Evolutionary conservation across 2,113 vertebrate genomes (phyloP), one percentile per base, ranked within the genome.

Genomic region (Microcebus griseorufus): DNA sequence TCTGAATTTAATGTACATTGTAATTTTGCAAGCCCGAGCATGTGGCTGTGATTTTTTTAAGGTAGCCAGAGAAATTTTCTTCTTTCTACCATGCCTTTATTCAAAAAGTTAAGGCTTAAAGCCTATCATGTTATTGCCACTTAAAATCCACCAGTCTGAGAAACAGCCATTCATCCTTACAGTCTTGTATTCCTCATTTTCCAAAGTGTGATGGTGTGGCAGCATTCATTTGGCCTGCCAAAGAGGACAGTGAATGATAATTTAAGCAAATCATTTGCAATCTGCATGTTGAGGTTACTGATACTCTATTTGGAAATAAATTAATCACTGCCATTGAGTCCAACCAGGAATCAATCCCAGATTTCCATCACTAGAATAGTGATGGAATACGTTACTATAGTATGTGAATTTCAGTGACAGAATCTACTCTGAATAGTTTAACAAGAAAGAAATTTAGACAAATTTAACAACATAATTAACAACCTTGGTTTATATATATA

Each of bases 231-330:
- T 64, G 22, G 6, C 51, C 25, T 29, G 16, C 12, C 14, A 29
- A 65, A 23, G 7, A 48, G 58, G 4, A 37, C 34, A 14, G 45
- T 27, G 10, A 78, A 18, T 67, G 4, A 62, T 64, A 67, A 84
- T 67, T 79, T 86, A 51, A 70, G 42, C 23, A 91, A 51, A 53
- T 88, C 10, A 16, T 32, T 75, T 78, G 25, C n/a, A 75, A 9
- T 94, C 90, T 75, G 7, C 45, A 53, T 60, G 14, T 76, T 58
- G 1, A 51, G 3, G 84, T 75, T 70, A 42, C 73, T 94, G 20
- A 7, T 27, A 60, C 72, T 73, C 5, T 60, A 67, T 32, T 34
- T 92, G 32, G 48, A 94, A 97, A 90, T 90, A 78, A 90, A 70
- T 67, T 84, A 65, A 60, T 62, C 45, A 55, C 72, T 60, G 16